A percentile compares a stretch with the other conserved stretches of the same genome.
phyloP scores from a whole-genome alignment of 2,113 vertebrate genomes.

The Sisor rabdophorus region DNA sequence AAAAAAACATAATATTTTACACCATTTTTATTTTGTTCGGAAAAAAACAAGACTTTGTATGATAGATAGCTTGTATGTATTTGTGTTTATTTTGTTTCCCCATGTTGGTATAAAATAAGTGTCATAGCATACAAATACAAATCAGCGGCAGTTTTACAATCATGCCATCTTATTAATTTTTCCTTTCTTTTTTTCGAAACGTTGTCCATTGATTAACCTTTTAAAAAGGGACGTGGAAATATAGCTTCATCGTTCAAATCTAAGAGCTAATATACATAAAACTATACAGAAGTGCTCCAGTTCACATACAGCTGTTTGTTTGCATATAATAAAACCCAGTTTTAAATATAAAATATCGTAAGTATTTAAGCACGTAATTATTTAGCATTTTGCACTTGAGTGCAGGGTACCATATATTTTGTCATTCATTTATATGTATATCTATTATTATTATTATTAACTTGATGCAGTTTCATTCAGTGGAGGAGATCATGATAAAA shows the following conservation, averaged over 20 bases:
- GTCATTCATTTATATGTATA: not conserved
- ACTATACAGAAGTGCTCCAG: conserved; percentile 55
- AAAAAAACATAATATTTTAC: too few species aligned
- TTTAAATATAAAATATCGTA: too few species aligned
- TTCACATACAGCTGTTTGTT: conserved; percentile 4
- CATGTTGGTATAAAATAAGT: not conserved
- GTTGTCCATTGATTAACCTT: not conserved
- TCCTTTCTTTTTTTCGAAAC: not conserved
- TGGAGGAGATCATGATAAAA: not conserved
- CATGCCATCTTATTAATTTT: not conserved
- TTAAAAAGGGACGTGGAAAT: conserved; percentile 51
- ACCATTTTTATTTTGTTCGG: too few species aligned
- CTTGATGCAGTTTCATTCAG: not conserved
- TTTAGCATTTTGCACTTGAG: too few species aligned
- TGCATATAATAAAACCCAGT: too few species aligned
- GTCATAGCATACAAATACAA: not conserved
- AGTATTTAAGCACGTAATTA: too few species aligned
- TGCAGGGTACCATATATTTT: not conserved
- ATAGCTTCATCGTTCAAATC: conserved; percentile 52
- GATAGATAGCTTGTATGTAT: not conserved
- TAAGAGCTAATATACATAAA: conserved; percentile 43
- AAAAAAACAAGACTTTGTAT: not conserved
- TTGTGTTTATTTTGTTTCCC: not conserved
- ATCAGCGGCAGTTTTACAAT: not conserved
- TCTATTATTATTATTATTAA: not conserved